Base-by-base conservation (phyloP, 2,113 vertebrate genomes). In the Tapirus terrestris region DNA sequence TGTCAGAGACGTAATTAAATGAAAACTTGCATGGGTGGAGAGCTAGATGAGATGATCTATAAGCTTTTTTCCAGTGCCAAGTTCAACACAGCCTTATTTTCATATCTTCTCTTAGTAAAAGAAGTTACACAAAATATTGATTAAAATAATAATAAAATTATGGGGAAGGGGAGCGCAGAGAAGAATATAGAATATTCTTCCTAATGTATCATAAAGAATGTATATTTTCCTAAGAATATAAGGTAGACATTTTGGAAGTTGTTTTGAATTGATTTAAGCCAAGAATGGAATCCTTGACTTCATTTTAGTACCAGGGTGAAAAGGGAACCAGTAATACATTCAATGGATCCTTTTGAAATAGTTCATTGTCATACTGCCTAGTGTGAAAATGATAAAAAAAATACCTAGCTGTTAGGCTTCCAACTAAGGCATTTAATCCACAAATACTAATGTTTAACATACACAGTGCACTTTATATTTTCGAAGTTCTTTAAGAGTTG, bases 241-340 rank as follows among this genome's bases (percentile, higher is more conserved):
- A 88, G 25, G 45, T 39, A 80, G 79, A 63, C 21, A 83, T 79
- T 84, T 96, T 89, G 20, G 21, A 91, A 77, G 36, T 67, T 90
- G 29, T 89, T 91, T 87, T 68, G 33, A 75, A 91, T 77, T 76
- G 31, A 72, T 79, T 67, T 75, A 68, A 86, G 43, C 3, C 70
- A 88, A 65, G 21, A 97, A 91, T 72, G 12, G 25, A 96, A 39
- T 77, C 43, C 27, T 79, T 97, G 73, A 82, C 11, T 92, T 82
- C 2, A 51, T 93, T 94, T 96, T 91, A 33, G 6, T 87, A 86
- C 16, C 13, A 33, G 63, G 51, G 63, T 79, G 9, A 76, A 97
- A 94, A 80, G 11, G 36, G 29, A 83, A 77, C 43, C 60, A 45
- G 48, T 79, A 87, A 56, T 75, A 8, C 25, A 43, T 70, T 18